Evolutionary conservation across 2,113 vertebrate genomes (phyloP), one percentile per base, ranked within the genome.

Genomic region (Megaceryle maxima): DNA sequence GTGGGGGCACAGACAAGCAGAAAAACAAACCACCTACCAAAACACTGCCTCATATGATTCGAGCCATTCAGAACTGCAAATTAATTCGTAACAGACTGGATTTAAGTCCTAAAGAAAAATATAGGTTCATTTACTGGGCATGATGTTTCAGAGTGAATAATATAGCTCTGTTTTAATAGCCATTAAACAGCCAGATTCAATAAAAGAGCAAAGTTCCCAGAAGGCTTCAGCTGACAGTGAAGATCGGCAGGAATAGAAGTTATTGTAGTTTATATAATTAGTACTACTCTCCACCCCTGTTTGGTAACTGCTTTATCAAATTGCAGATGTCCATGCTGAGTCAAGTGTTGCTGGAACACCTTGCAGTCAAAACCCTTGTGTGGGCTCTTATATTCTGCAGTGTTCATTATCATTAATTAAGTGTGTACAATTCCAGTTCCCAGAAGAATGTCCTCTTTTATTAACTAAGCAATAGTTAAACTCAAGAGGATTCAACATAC

Each of bases 351-450:
- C 83, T 94, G 88, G 68, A 92, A 90, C 73, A 95, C 72, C 72
- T 83, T 68, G 68, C 43, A 93, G 85, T 80, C 85, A 90, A 77
- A 93, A 81, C 81, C 82, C 77, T 88, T 83, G 39, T 0, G 0
- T 59, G 53, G 48, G 64, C 26, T 82, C 26, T 85, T 28, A 57
- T 43, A 68, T 46, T 75, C 75, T 24, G 3, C 24, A 59, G 46
- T 17, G 29, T 48, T 94, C 79, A 64, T 94, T 91, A 91, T 28
- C 90, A 63, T 93, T 93, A 94, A 93, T 96, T 94, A 95, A 92
- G 63, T 63, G 60, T 60, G 48, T 63, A 50, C 0, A 0, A 90
- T 81, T 46, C 39, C 44, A 83, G 46, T 78, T 96, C 90, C 92
- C 90, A 81, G 92, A 94, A 87, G 75, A 78, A 83, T 43, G 46